Percentiles rank a stretch among this genome's conserved stretches.
Evolutionary conservation across 2,888 invertebrate genomes (phyloP).

Genomic region (Melieria omissa): DNA sequence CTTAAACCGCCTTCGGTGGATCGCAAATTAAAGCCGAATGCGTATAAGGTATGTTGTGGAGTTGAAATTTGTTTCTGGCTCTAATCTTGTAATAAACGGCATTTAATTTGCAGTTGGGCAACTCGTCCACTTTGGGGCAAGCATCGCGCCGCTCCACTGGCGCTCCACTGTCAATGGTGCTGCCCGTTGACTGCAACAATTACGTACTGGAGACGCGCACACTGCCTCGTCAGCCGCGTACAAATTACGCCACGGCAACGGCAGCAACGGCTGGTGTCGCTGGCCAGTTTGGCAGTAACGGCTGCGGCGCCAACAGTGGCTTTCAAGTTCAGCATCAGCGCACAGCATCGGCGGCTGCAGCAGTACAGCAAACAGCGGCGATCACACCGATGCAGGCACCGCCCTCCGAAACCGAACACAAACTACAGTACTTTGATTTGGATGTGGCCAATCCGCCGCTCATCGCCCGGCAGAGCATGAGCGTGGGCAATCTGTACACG

Average conservation of each 20-base stretch:
- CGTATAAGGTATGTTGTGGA: slow-evolving; percentile 63
- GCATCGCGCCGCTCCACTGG: slow-evolving; percentile 57
- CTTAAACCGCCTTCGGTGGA: slow-evolving; percentile 71
- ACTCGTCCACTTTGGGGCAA: slow-evolving; percentile 53
- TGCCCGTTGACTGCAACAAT: slow-evolving; percentile 54
- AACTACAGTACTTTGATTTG: slow-evolving; percentile 87
- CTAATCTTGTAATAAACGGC: neutral
- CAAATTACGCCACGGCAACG: slow-evolving; percentile 42
- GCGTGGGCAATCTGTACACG: slow-evolving; percentile 57
- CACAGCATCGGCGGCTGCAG: slow-evolving; percentile 56
- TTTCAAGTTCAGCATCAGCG: slow-evolving; percentile 55
- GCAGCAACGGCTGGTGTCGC: slow-evolving; percentile 30
- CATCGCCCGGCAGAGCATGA: slow-evolving; percentile 60
- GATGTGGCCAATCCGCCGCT: slow-evolving; percentile 72
- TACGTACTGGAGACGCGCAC: slow-evolving; percentile 61
- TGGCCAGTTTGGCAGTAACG: slow-evolving; percentile 13
- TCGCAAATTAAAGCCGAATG: slow-evolving; percentile 73
- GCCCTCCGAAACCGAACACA: slow-evolving; percentile 57
- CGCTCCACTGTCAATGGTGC: slow-evolving; percentile 59
- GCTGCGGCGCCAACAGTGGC: slow-evolving; percentile 44
- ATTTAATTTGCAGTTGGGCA: slow-evolving; percentile 41
- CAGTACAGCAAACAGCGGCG: slow-evolving; percentile 45
- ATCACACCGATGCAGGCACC: slow-evolving; percentile 35
- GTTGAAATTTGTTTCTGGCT: neutral
- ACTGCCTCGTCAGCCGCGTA: slow-evolving; percentile 60